Base-by-base conservation (phyloP, 2,888 invertebrate species). In the Lordiphosa fenestrarum region DNA sequence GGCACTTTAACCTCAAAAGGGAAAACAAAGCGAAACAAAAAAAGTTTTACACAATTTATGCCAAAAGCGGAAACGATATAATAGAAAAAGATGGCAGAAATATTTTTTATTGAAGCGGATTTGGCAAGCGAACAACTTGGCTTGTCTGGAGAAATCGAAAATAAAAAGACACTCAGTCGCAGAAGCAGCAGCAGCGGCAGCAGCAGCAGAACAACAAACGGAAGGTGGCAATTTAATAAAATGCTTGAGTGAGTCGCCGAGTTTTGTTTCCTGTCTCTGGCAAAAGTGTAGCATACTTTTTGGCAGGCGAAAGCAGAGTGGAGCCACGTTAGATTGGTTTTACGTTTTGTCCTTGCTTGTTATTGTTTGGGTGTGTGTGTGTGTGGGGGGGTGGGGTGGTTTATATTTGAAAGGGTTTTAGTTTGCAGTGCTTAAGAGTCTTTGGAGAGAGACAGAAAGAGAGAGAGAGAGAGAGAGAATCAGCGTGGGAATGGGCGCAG, bases 221-320 rank as follows among this genome's bases (percentile, higher is more conserved):
- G 85, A 87, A 86, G 85, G 86, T 85, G 86, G 81, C 84, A 87
- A 86, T 87, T 87, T 85, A 86, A 86, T 86, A 87, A 87, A 86
- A 87, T 75, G 85, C 84, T 86, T 82, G 84, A 86, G 82, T 84
- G 77, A 73, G 72, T 80, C 69, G 73, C 72, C 77, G 83, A 80
- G 83, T 81, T 83, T 83, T 76, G 80, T 81, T 83, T 81, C 80
- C 80, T 71, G 80, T 64, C 49, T 41, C 30, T 41, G 38, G 44
- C 36, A 38, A 69, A 67, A 71, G 68, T 66, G 66, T 76, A 70
- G 81, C 70, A 77, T 77, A 74, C 69, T 74, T 80, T 80, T 84
- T 76, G 83, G 82, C 62, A 65, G 53, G 52, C 50, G 53, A 50
- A 51, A 49, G 53, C 19, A 56, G 51, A 38, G 38, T 47, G 49